Percentiles rank a stretch among this genome's conserved stretches.
phyloP scores from a whole-genome alignment of 1,140 invertebrate species.

The Drosophila azteca region DNA sequence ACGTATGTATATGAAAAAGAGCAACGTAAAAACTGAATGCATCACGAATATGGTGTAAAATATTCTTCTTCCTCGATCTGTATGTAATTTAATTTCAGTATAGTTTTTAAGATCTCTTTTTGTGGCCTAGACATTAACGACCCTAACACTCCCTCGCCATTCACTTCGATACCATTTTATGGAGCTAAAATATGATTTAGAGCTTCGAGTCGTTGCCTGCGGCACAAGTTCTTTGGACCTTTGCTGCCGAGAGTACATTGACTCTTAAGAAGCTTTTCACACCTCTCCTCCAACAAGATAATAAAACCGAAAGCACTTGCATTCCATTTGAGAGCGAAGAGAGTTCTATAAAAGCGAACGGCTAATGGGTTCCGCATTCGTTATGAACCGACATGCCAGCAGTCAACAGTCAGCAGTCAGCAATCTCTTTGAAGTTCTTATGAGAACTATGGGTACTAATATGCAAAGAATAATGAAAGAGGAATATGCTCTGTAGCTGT shows the following conservation, averaged over 20 bases:
- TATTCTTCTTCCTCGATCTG: too few species aligned
- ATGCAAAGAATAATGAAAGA: conserved; percentile 15
- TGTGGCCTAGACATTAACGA: too few species aligned
- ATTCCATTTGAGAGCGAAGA: background rate
- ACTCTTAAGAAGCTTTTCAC: conserved; percentile 26
- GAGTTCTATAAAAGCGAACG: conserved; percentile 1
- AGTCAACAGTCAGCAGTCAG: too few species aligned
- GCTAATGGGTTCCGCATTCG: conserved; percentile 18
- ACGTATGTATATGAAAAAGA: too few species aligned
- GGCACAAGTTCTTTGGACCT: background rate
- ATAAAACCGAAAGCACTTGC: conserved; percentile 14
- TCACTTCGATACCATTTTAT: background rate
- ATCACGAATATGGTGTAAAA: too few species aligned
- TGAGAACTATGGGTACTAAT: conserved; percentile 20
- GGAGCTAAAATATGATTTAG: conserved; percentile 16
- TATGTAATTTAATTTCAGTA: too few species aligned
- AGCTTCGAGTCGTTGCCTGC: background rate
- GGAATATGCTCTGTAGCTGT: background rate
- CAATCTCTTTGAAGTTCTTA: background rate
- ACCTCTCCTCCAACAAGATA: background rate
- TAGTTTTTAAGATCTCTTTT: too few species aligned
- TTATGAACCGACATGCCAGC: background rate
- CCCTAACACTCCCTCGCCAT: too few species aligned
- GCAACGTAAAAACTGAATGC: too few species aligned
- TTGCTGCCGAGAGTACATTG: background rate